phyloP scores from a whole-genome alignment of 2,888 invertebrate genomes.

The Arge pagana region DNA sequence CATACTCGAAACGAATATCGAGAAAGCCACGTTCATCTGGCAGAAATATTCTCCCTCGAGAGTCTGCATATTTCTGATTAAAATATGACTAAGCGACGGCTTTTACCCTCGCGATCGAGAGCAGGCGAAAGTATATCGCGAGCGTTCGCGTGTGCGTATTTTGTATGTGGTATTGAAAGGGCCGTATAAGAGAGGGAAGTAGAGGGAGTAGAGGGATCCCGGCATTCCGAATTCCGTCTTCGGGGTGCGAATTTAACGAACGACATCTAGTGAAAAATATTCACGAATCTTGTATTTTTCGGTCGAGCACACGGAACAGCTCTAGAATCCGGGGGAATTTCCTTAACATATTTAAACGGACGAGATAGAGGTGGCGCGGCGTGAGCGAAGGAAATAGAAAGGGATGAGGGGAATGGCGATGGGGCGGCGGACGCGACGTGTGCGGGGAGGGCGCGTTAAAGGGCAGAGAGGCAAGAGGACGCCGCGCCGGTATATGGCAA shows the following conservation, averaged over 20 bases:
- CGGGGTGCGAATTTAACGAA: slow-evolving; percentile 6
- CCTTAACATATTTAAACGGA: slow-evolving; percentile 32
- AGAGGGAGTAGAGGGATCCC: too few species aligned
- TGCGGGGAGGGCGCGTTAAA: slow-evolving; percentile 24
- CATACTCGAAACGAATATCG: background rate
- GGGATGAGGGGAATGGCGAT: slow-evolving; percentile 19
- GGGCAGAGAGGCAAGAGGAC: slow-evolving; percentile 21
- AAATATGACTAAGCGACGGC: slow-evolving; percentile 4
- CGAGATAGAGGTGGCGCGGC: slow-evolving; percentile 18
- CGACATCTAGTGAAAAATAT: slow-evolving; percentile 33
- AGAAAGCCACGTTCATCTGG: background rate
- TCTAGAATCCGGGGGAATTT: slow-evolving; percentile 37
- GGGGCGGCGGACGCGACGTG: slow-evolving; percentile 14
- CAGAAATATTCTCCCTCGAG: too few species aligned
- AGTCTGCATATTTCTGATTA: slow-evolving; percentile 7
- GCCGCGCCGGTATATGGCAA: slow-evolving; percentile 35
- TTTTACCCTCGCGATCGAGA: slow-evolving; percentile 4
- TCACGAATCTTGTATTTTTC: slow-evolving; percentile 34
- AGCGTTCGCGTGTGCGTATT: too few species aligned
- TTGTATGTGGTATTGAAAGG: too few species aligned
- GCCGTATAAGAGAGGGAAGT: too few species aligned
- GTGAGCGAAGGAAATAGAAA: slow-evolving; percentile 7
- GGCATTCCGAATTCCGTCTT: slow-evolving; percentile 8
- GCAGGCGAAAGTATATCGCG: too few species aligned
- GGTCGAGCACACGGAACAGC: slow-evolving; percentile 33